Base-by-base conservation (phyloP, 2,113 vertebrate genomes). In the Aptenodytes forsteri region DNA sequence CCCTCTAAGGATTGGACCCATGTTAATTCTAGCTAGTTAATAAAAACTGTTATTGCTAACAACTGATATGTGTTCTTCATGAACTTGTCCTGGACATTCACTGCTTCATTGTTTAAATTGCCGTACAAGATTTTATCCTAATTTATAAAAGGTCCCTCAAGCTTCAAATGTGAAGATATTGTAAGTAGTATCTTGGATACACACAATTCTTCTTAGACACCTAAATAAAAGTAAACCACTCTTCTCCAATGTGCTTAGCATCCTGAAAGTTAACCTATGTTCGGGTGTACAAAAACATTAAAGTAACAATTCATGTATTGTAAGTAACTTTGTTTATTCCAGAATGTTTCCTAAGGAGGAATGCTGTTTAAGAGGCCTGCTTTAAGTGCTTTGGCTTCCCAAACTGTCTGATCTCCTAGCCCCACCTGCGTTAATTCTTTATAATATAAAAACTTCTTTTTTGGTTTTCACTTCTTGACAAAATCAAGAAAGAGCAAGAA, bases 21-120 rank as follows among this genome's bases (percentile, higher is more conserved):
- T n/a, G 76, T 65, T 58, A 78, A 76, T 85, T 84, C 55, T 40
- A 73, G 29, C 27, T 70, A 54, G 32, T 80, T 93, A 52, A 30
- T 91, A 86, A 66, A 88, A 87, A 80, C 69, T 64, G n/a, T 42
- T 59, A 16, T 34, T 88, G 54, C 66, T 50, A 29, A 52, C 50
- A 90, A 13, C 34, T 89, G 50, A n/a, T 50, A 29, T 19, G 3
- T 58, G 8, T 61, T 70, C 29, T 89, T 96, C 67, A 13, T 36
- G 1, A 50, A 58, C 97, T 95, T 87, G 34, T 94, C 82, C n/a
- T 82, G 84, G 25, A n/a, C 3, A 29, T 66, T 52, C 52, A 36
- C 40, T 91, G 76, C 87, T 93, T 90, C 59, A 16, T 40, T 94
- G 44, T 87, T 93, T 81, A 75, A 86, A 65, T 93, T 67, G 32